Conservation (phyloP, 2,797 vertebrate genomes). For the Tangara arthus region DNA sequence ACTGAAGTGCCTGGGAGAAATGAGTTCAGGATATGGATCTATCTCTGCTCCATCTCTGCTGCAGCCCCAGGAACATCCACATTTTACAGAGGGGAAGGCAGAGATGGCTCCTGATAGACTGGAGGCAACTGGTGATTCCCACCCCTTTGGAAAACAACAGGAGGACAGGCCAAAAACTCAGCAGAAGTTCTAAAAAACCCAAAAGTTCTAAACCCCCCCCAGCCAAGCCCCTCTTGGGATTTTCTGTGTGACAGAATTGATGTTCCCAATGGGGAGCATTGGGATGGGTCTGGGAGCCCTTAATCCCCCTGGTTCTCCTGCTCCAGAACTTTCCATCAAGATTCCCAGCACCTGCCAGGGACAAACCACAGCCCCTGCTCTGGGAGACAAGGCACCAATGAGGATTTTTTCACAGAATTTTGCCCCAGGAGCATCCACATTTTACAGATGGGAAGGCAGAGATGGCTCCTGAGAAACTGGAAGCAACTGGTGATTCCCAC, state of each 20-base stretch:
- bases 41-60: slow-evolving; percentile 55
- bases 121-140: background rate
- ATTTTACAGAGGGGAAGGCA: background rate
- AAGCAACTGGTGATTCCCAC: background rate
- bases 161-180: background rate
- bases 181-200: background rate
- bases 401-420: background rate
- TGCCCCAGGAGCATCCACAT: background rate
- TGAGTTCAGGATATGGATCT: slow-evolving; percentile 58
- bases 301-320: too few relatives aligned
- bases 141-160: background rate
- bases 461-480: background rate
- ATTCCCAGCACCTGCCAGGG: too few relatives aligned
- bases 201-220: background rate
- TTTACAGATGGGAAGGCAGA: background rate
- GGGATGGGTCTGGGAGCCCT: too few relatives aligned
- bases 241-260: too few relatives aligned
- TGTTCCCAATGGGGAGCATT: too few relatives aligned
- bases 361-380: too few relatives aligned
- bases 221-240: background rate
- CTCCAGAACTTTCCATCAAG: too few relatives aligned
- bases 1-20: slow-evolving; percentile 57
- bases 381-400: too few relatives aligned
- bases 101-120: slow-evolving; percentile 1
- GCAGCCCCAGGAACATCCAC: background rate